Percentiles rank a stretch among this genome's conserved stretches.
Evolutionary conservation across 2,797 vertebrate genomes (phyloP).

Genomic region (Discoglossus pictus): DNA sequence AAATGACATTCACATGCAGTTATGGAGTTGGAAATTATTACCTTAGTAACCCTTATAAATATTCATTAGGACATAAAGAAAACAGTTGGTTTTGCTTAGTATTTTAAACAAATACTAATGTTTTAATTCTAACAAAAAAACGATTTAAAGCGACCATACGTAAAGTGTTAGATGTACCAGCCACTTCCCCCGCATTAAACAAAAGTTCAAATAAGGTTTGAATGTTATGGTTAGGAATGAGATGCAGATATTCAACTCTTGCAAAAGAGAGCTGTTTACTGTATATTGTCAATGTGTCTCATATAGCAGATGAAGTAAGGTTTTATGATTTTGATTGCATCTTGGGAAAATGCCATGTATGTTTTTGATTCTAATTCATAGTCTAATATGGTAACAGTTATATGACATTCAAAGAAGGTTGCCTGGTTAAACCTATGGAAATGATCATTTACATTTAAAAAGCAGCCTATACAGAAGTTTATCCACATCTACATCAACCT

Average conservation of each 20-base stretch:
- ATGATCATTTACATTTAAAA: background rate
- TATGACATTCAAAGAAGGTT: background rate
- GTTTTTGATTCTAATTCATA: background rate
- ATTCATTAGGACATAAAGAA: too few relatives aligned
- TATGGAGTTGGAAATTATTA: too few relatives aligned
- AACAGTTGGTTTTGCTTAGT: constrained; percentile 1
- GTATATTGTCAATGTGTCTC: background rate
- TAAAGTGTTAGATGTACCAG: too few relatives aligned
- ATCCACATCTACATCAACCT: background rate
- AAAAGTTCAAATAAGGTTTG: background rate
- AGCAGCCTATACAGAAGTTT: too few relatives aligned
- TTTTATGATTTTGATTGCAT: background rate
- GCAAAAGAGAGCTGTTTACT: background rate
- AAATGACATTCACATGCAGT: too few relatives aligned
- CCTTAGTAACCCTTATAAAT: too few relatives aligned
- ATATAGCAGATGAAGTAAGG: background rate
- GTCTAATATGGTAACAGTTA: background rate
- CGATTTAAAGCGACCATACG: background rate
- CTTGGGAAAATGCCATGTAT: background rate
- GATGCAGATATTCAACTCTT: background rate
- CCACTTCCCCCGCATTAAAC: too few relatives aligned
- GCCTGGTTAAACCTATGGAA: background rate
- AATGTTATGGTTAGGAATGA: background rate
- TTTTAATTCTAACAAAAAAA: background rate
- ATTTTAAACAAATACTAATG: background rate